A percentile compares a stretch with the other conserved stretches of the same genome.
Evolutionary conservation across 2,888 invertebrate species (phyloP).

Genomic region (Stomorhina lunata): DNA sequence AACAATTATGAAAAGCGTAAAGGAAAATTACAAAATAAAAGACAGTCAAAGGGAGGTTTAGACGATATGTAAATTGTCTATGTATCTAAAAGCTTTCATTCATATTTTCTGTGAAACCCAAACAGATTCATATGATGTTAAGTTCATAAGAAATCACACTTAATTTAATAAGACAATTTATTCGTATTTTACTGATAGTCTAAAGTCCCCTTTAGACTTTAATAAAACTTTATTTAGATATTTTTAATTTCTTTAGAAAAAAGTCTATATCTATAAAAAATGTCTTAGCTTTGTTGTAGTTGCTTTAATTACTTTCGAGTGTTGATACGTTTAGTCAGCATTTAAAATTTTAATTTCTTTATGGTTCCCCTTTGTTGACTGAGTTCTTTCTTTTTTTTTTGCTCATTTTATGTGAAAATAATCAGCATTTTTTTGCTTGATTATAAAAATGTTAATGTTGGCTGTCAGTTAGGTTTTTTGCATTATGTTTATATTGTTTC

Average conservation of each 20-base stretch:
- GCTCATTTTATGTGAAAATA: neutral
- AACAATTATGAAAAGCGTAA: neutral
- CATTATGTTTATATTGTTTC: constrained; percentile 1
- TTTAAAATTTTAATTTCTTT: neutral
- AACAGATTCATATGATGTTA: too few relatives aligned
- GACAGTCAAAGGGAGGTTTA: too few relatives aligned
- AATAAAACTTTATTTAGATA: too few relatives aligned
- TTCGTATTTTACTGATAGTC: too few relatives aligned
- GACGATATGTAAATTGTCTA: too few relatives aligned
- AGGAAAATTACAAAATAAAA: neutral
- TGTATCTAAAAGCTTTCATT: too few relatives aligned
- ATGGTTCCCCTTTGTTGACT: constrained; percentile 16
- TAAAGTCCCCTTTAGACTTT: too few relatives aligned
- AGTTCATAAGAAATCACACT: too few relatives aligned
- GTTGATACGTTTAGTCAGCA: constrained; percentile 37
- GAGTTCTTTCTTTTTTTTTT: neutral
- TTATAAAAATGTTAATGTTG: constrained; percentile 1
- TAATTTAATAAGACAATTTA: too few relatives aligned
- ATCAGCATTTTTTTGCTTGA: constrained; percentile 11
- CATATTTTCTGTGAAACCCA: neutral
- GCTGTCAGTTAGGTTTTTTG: constrained; percentile 11
- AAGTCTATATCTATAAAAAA: constrained; percentile 16
- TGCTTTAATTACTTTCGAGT: constrained; percentile 17
- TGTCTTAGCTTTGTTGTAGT: neutral
- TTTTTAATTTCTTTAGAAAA: constrained; percentile 13